Base-by-base conservation (phyloP, 2,113 vertebrate species). In the Phylloscopus trochilus region DNA sequence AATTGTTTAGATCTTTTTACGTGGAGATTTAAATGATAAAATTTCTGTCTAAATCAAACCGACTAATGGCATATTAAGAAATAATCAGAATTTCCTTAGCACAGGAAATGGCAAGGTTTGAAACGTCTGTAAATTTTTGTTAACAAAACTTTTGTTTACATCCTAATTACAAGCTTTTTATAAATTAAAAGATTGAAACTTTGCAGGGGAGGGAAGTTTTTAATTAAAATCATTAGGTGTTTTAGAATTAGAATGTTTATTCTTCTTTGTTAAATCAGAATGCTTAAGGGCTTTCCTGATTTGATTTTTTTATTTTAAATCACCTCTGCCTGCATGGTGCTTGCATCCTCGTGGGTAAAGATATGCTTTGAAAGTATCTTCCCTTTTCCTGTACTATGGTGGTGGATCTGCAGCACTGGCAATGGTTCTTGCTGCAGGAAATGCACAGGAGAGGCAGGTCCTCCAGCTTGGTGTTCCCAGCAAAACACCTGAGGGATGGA, bases 391-490 rank as follows among this genome's bases (percentile, higher is more conserved):
- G 26, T 41, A 39, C 14, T 46, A 15, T 10, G 3, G 7, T 11
- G 37, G 17, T 3, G 7, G 15, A 15, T 73, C 46, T 67, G 37
- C 31, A 52, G 41, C 0, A 0, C 75, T 58, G 82, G 31, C 44
- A 47, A 3, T 15, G 18, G 23, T 46, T 6, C 17, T n/a, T 39
- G 44, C 2, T 4, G 55, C 20, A 6, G 23, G 6, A 59, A 52
- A 27, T 0, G 0, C n/a, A 12, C 1, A 0, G 26, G 19, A 59
- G 53, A n/a, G 11, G 23, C 37, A 51, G n/a, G 21, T 22, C 68
- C 24, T 60, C 44, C 1, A 0, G 24, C 47, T 33, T 4, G 0
- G 26, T 0, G 0, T 76, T 80, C 53, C 64, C 46, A 49, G 28
- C 23, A 44, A n/a, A 68, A 30, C 44, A 35, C 31, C 31, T 15